Evolutionary conservation across 2,113 vertebrate genomes (phyloP).

Genomic region (Puma concolor): DNA sequence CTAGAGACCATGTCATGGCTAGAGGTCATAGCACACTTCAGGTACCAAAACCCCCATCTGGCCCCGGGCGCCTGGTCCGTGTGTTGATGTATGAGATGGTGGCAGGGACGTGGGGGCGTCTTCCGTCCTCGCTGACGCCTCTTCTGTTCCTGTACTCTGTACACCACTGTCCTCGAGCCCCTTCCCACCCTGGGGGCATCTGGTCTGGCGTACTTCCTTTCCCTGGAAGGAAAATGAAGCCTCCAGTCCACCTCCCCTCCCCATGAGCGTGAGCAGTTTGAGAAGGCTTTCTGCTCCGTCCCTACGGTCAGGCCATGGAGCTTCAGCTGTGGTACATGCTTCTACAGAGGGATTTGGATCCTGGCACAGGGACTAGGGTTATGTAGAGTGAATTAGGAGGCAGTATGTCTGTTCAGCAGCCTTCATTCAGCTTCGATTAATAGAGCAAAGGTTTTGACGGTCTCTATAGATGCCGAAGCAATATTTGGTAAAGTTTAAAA

Average conservation of each 20-base stretch:
- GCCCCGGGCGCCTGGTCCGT: not conserved
- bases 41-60: slow-evolving; percentile 60
- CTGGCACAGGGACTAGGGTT: not conserved
- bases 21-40: slow-evolving; percentile 51
- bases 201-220: not conserved
- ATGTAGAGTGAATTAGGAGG: not conserved
- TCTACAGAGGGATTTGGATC: not conserved
- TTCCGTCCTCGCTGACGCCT: not conserved
- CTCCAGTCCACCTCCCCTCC: not conserved
- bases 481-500: not conserved
- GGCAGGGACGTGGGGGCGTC: not conserved
- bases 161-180: not conserved
- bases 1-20: not conserved
- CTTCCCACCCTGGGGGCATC: accelerated
- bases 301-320: not conserved
- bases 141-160: not conserved
- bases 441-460: not conserved
- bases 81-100: not conserved
- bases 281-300: not conserved
- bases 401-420: not conserved
- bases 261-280: not conserved
- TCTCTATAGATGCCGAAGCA: not conserved
- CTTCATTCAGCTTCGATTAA: not conserved
- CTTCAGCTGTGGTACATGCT: not conserved
- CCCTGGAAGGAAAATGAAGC: not conserved